These are phyloP conservation scores for Heliothis subflexa DNA, from an alignment of 1,140 invertebrate genomes.

Conservation along the genomic window DNA sequence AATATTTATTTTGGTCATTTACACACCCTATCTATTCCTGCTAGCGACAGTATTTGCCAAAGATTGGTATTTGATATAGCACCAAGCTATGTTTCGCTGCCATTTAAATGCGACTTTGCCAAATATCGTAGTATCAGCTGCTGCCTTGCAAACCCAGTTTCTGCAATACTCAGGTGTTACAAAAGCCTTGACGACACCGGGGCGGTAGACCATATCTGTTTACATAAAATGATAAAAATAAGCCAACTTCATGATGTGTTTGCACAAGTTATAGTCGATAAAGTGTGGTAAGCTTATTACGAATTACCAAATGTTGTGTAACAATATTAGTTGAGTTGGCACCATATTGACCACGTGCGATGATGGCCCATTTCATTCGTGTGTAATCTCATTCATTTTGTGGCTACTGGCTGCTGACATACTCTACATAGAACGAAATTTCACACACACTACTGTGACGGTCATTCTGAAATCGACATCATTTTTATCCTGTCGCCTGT, in stretches of 20 bases:
- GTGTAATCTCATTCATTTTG: conserved; percentile 24
- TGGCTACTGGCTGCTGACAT: conserved; percentile 7
- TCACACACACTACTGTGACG: neutral
- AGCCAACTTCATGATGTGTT: conserved; percentile 10
- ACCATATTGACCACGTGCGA: neutral
- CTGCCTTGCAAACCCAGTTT: conserved; percentile 28
- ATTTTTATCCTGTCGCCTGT: neutral
- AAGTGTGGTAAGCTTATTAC: neutral
- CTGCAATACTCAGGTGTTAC: conserved; percentile 6
- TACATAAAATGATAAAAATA: conserved; percentile 6
- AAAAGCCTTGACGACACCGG: conserved; percentile 16
- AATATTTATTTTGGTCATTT: conserved; percentile 35
- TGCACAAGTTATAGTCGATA: neutral
- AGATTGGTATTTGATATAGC: conserved; percentile 19
- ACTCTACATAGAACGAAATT: conserved; percentile 1
- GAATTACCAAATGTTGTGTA: conserved; percentile 8
- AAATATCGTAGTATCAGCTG: conserved; percentile 25
- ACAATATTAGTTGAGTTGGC: conserved; percentile 27
- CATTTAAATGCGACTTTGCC: conserved; percentile 16
- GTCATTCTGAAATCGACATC: neutral
- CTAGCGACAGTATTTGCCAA: conserved; percentile 13
- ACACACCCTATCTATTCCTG: conserved; percentile 25
- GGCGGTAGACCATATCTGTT: conserved; percentile 27
- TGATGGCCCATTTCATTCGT: conserved; percentile 25
- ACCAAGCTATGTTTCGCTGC: conserved; percentile 10